Percentiles rank a stretch among this genome's conserved stretches.
These are phyloP conservation scores for Agapetus fuscipes DNA, from an alignment of 2,888 invertebrate genomes.

Conservation along the genomic window DNA sequence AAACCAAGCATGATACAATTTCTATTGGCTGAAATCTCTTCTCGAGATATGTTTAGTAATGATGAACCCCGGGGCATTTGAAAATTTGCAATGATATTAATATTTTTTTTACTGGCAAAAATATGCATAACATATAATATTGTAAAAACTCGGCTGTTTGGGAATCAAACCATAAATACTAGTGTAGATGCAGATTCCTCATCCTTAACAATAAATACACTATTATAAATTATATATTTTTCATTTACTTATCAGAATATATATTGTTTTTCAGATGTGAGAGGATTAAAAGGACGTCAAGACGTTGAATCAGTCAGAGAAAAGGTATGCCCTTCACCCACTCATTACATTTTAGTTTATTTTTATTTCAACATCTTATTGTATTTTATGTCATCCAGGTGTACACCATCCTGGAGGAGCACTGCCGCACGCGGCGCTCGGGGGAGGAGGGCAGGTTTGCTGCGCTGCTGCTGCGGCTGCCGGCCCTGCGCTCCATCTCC, in stretches of 20 bases:
- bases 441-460: conserved; percentile 93
- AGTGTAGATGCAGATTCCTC: too few species aligned
- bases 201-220: too few species aligned
- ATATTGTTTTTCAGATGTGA: conserved; percentile 61
- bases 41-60: too few species aligned
- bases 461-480: conserved; percentile 80
- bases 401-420: conserved; percentile 92
- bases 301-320: conserved; percentile 84
- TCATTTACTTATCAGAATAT: too few species aligned
- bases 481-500: conserved; percentile 83
- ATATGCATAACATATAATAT: conserved; percentile 14
- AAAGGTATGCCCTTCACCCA: conserved; percentile 60
- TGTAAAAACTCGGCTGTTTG: not conserved
- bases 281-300: conserved; percentile 72
- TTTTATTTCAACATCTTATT: not conserved
- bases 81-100: not conserved
- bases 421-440: conserved; percentile 79
- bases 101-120: not conserved
- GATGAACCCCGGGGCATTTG: not conserved
- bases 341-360: not conserved
- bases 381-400: conserved; percentile 32
- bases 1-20: too few species aligned
- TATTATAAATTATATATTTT: too few species aligned
- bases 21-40: too few species aligned
- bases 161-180: too few species aligned